Evolutionary conservation across 2,797 vertebrate genomes (phyloP), one percentile per base, ranked within the genome.

Genomic region (Chromobotia macracanthus): DNA sequence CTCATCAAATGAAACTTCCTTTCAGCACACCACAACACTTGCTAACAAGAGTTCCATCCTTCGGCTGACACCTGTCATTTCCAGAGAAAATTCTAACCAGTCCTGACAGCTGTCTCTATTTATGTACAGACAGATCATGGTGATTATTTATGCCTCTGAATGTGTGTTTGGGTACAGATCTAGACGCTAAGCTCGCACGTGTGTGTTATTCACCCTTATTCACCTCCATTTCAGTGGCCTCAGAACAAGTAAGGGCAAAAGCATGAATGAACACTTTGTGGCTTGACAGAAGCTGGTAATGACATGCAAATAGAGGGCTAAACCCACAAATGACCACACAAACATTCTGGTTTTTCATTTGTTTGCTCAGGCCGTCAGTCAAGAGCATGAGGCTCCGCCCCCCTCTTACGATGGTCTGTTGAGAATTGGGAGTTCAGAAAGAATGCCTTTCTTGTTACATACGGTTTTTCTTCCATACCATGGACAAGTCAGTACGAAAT

Each of bases 281-380:
- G 76, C 82, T 75, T 1, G 68, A 38, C 25, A 82, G 85, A 85
- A 76, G 88, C 86, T 74, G 72, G 87, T 92, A 93, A 93, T 91
- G 89, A 88, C 89, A 89, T 88, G 90, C 87, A 92, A 92, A 93
- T 87, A 91, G 87, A 87, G 85, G 87, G 85, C 86, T 84, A 85
- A 88, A 87, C 86, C 91, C 91, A 84, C 91, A 92, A 92, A 91
- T 90, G 85, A 91, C 88, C 92, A 87, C 82, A 91, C 87, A 94
- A 94, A 94, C 90, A 92, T 90, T 86, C 87, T 74, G 70, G 86
- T 80, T 85, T 84, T 75, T 80, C 66, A 79, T 83, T 81, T 84
- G 84, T 86, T 86, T 84, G 76, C 75, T 58, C 60, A 61, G 55
- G 80, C 81, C 56, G 79, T 84, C 79, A 75, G 65, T 85, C 72